Conservation (phyloP, 1,140 invertebrate genomes). For the Tenebrio molitor region DNA sequence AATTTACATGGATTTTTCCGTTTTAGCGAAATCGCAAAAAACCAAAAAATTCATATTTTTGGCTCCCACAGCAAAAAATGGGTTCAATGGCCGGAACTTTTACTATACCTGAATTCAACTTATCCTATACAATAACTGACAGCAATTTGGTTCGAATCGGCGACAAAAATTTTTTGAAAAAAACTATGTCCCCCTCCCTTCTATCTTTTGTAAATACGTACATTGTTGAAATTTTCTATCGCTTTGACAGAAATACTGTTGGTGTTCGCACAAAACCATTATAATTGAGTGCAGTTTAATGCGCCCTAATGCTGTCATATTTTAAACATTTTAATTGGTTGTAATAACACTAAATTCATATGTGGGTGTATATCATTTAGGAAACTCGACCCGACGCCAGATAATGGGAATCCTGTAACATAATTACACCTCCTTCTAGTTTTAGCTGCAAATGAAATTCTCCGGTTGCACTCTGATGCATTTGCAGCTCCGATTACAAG, state of each 20-base stretch:
- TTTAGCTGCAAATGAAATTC: background rate
- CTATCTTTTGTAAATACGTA: background rate
- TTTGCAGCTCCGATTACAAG: no score
- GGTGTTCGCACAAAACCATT: background rate
- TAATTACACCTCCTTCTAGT: background rate
- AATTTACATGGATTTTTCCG: no score
- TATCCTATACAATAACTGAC: no score
- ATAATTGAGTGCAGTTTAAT: background rate
- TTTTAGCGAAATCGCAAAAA: no score
- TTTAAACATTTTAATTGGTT: background rate
- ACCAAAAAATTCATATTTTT: no score
- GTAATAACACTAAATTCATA: background rate
- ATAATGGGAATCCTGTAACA: background rate
- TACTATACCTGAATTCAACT: no score
- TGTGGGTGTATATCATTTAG: background rate
- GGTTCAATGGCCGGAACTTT: no score
- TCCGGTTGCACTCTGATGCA: no score
- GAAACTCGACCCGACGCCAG: background rate
- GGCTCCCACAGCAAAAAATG: no score
- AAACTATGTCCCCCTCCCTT: no score
- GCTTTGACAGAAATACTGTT: background rate
- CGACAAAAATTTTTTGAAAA: no score
- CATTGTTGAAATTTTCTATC: background rate
- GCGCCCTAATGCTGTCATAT: background rate
- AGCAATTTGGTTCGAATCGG: no score